Evolutionary conservation across 2,797 vertebrate species (phyloP).

Genomic region (Platalea minor): DNA sequence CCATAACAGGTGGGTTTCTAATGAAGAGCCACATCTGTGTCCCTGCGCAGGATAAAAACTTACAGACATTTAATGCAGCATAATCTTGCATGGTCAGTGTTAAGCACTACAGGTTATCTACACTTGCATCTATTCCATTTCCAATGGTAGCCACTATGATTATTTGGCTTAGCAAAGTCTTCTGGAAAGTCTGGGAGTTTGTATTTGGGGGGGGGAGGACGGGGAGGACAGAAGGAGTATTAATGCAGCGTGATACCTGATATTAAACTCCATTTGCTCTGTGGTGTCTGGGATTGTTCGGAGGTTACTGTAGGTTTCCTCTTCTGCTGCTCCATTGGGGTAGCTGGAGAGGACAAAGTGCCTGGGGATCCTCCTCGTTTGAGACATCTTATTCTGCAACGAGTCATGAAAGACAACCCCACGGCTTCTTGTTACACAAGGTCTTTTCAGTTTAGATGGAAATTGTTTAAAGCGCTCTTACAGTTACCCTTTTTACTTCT

Average conservation of each 20-base stretch:
- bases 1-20: slow-evolving; percentile 51
- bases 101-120: slow-evolving; percentile 13
- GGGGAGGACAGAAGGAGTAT: neutral
- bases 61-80: neutral
- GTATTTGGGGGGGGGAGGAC: neutral
- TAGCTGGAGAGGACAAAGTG: slow-evolving; percentile 37
- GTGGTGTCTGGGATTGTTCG: slow-evolving; percentile 39
- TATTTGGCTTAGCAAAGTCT: neutral
- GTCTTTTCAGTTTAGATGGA: neutral
- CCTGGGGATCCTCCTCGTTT: neutral
- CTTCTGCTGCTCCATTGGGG: slow-evolving; percentile 10
- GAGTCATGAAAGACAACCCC: neutral
- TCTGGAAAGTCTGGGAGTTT: neutral
- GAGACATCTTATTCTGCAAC: slow-evolving; percentile 70
- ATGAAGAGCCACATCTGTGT: slow-evolving; percentile 22
- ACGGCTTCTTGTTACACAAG: neutral
- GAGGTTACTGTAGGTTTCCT: slow-evolving; percentile 24
- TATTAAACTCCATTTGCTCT: slow-evolving; percentile 62
- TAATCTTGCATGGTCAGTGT: neutral
- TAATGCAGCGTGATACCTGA: slow-evolving; percentile 59
- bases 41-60: neutral
- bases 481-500: neutral
- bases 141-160: neutral
- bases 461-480: neutral
- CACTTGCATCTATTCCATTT: slow-evolving; percentile 16